A percentile compares a stretch with the other conserved stretches of the same genome.
These are phyloP conservation scores for Abramis brama DNA, from an alignment of 2,113 vertebrate genomes.

Conservation along the genomic window DNA sequence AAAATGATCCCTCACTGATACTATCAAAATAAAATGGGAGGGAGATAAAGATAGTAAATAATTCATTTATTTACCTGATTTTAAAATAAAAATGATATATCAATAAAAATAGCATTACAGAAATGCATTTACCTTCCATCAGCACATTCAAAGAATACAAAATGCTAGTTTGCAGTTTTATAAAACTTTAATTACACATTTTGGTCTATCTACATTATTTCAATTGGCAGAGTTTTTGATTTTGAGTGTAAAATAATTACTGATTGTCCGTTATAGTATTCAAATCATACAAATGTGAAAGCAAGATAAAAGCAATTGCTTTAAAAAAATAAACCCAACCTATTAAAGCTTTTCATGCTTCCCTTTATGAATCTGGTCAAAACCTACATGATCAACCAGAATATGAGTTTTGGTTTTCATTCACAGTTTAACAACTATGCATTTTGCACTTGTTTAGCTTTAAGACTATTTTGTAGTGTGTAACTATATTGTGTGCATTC, in stretches of 20 bases:
- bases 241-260: background rate
- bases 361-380: constrained; percentile 7
- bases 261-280: constrained; percentile 58
- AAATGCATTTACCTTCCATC: background rate
- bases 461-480: constrained; percentile 30
- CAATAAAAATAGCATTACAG: background rate
- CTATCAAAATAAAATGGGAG: background rate
- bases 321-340: background rate
- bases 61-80: constrained; percentile 19
- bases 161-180: background rate
- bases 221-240: background rate
- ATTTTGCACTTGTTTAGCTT: background rate
- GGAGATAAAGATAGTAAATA: background rate
- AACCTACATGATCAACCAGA: background rate
- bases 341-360: background rate
- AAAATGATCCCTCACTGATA: background rate
- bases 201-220: constrained; percentile 19
- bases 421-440: constrained; percentile 27
- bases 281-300: background rate
- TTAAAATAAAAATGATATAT: constrained; percentile 29
- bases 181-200: constrained; percentile 17
- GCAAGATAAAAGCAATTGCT: background rate
- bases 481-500: background rate
- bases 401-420: background rate
- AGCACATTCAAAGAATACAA: constrained; percentile 19